A percentile compares a stretch with the other conserved stretches of the same genome.
Conservation (phyloP, 1,140 invertebrate genomes). For the Diploscapter pachys region DNA sequence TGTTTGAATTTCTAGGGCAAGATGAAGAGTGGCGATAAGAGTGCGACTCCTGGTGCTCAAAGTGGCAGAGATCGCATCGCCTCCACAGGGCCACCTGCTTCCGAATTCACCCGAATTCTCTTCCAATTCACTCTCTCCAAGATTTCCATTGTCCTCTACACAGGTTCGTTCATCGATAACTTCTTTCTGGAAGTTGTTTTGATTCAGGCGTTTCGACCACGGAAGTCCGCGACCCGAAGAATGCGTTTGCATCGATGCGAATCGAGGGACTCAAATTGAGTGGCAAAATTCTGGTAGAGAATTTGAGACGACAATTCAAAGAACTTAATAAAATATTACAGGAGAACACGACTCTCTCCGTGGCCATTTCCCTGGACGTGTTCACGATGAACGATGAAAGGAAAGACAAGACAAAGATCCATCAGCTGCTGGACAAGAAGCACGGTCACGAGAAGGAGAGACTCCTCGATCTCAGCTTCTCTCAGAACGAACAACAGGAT, state of each 20-base stretch:
- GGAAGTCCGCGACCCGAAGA: constrained; percentile 27
- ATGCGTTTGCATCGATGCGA: constrained; percentile 46
- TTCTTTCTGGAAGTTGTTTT: not conserved
- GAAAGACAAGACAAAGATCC: constrained; percentile 44
- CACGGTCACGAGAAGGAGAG: constrained; percentile 23
- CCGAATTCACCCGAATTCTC: constrained; percentile 33
- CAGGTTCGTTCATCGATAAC: constrained; percentile 16
- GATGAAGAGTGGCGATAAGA: constrained; percentile 22
- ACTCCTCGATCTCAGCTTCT: constrained; percentile 31
- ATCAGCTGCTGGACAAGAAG: constrained; percentile 53
- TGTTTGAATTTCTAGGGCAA: not conserved
- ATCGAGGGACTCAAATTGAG: constrained; percentile 40
- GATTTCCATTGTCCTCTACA: constrained; percentile 40
- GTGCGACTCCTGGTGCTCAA: constrained; percentile 2
- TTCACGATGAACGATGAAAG: constrained; percentile 57
- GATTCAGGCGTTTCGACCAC: constrained; percentile 7
- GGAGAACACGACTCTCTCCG: constrained; percentile 46
- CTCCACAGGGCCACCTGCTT: not conserved
- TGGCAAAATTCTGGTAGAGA: constrained; percentile 41
- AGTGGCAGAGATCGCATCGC: constrained; percentile 14
- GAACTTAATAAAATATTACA: not conserved
- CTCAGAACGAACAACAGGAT: constrained; percentile 32
- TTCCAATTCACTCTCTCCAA: constrained; percentile 50
- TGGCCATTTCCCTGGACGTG: constrained; percentile 41
- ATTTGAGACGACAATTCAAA: not conserved